phyloP scores from a whole-genome alignment of 1,140 invertebrate species.

The Heliconius hermathena region DNA sequence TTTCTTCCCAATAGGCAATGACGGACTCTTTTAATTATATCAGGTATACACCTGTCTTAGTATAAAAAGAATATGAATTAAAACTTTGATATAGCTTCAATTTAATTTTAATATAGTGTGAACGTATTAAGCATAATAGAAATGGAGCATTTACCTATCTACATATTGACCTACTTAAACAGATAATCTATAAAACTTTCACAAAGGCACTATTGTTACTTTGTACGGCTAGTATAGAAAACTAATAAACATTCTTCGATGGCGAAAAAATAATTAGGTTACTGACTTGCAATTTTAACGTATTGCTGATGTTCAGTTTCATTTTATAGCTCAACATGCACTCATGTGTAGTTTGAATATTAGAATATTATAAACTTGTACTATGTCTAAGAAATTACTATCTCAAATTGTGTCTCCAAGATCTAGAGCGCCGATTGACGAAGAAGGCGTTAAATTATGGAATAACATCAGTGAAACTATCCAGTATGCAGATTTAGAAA shows the following conservation, averaged over 20 bases:
- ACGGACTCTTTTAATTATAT: too few species aligned
- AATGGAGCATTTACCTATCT: constrained; percentile 7
- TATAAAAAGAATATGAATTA: neutral
- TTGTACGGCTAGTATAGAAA: constrained; percentile 19
- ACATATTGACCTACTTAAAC: constrained; percentile 53
- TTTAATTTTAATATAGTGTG: neutral
- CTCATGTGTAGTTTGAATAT: neutral
- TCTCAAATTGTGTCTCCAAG: constrained; percentile 50
- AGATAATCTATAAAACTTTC: constrained; percentile 11
- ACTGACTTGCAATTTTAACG: constrained; percentile 41
- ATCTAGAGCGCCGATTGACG: constrained; percentile 64
- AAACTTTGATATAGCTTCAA: neutral
- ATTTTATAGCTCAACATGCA: neutral
- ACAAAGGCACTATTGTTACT: constrained; percentile 16
- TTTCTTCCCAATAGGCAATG: too few species aligned
- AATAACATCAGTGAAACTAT: constrained; percentile 42
- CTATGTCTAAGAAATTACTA: constrained; percentile 50
- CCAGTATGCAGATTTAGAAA: neutral
- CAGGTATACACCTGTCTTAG: too few species aligned
- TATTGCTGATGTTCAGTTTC: neutral
- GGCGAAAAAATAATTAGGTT: constrained; percentile 21
- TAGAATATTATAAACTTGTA: neutral
- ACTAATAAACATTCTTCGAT: neutral
- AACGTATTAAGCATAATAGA: neutral
- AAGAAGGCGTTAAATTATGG: constrained; percentile 58